phyloP scores from a whole-genome alignment of 1,140 invertebrate genomes.

The Halyomorpha halys region DNA sequence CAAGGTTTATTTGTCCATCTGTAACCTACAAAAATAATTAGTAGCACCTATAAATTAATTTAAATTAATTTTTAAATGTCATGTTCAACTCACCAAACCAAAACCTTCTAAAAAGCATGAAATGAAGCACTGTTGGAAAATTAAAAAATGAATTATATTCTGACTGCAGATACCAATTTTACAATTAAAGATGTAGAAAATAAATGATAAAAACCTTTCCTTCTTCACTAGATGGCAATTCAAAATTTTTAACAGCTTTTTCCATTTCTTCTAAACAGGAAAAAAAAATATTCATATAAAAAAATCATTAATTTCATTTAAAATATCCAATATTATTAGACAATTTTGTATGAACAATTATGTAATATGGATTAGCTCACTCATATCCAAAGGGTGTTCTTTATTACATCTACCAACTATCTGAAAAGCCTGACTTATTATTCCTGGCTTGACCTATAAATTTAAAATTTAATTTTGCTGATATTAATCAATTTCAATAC shows the following conservation, averaged over 20 bases:
- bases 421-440: neutral
- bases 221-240: neutral
- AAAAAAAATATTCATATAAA: neutral
- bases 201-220: constrained; percentile 8
- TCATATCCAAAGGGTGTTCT: neutral
- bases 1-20: neutral
- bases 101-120: neutral
- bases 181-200: neutral
- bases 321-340: neutral
- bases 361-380: neutral
- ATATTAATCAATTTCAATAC: no score
- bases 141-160: neutral
- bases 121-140: constrained; percentile 5
- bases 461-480: neutral
- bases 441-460: neutral
- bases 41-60: neutral
- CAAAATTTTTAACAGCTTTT: neutral
- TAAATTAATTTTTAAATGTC: neutral
- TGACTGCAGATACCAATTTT: neutral
- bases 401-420: neutral
- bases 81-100: neutral
- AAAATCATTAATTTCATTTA: neutral
- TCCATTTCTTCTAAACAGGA: constrained; percentile 4
- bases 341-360: neutral
- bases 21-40: neutral